phyloP scores from a whole-genome alignment of 2,888 invertebrate genomes.

The Germaria angustata region DNA sequence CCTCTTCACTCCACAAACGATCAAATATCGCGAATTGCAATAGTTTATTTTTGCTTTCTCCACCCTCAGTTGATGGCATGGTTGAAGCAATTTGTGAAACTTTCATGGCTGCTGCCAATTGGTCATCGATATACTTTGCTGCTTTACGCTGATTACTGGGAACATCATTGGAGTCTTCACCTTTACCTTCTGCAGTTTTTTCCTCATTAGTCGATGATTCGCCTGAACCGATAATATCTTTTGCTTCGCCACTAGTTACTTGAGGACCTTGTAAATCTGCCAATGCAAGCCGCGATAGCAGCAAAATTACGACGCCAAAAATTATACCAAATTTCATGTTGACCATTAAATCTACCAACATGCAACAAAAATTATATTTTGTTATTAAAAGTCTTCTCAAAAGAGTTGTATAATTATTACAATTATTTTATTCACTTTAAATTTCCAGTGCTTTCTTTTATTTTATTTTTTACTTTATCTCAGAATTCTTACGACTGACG shows the following conservation, averaged over 20 bases:
- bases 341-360: slow-evolving; percentile 25
- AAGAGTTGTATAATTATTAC: not conserved
- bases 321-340: slow-evolving; percentile 69
- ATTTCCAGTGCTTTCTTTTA: slow-evolving; percentile 18
- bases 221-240: slow-evolving; percentile 10
- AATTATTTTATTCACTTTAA: slow-evolving; percentile 9
- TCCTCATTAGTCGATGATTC: slow-evolving; percentile 4
- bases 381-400: not conserved
- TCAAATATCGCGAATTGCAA: slow-evolving; percentile 72
- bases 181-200: not conserved
- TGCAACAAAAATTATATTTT: not conserved
- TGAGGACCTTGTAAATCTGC: slow-evolving; percentile 74
- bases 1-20: slow-evolving; percentile 72
- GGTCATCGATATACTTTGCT: slow-evolving; percentile 63
- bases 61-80: slow-evolving; percentile 62
- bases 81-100: slow-evolving; percentile 30
- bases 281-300: slow-evolving; percentile 62
- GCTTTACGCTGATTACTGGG: slow-evolving; percentile 67
- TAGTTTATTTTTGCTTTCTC: slow-evolving; percentile 70
- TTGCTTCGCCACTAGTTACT: slow-evolving; percentile 24
- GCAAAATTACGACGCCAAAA: slow-evolving; percentile 61
- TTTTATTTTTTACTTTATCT: slow-evolving; percentile 10
- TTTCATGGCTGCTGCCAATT: slow-evolving; percentile 44
- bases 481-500: slow-evolving; percentile 35
- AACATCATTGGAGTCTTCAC: slow-evolving; percentile 25